Percentiles rank a stretch among this genome's conserved stretches.
Conservation (phyloP, 1,140 invertebrate species). For the Drosophila suzukii region DNA sequence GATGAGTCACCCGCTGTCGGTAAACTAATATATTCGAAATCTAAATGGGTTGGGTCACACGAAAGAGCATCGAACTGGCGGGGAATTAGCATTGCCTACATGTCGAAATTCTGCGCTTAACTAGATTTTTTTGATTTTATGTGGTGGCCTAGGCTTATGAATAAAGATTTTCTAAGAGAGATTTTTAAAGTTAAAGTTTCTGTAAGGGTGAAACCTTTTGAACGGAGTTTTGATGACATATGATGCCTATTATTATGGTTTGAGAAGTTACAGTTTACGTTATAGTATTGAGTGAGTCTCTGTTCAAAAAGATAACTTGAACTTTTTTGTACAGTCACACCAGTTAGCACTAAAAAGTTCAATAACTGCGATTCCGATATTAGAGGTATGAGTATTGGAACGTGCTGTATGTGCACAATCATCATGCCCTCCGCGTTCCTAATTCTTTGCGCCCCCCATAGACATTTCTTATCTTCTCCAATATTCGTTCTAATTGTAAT, state of each 20-base stretch:
- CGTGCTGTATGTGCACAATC: constrained; percentile 30
- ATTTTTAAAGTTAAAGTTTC: no score
- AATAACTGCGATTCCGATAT: constrained; percentile 24
- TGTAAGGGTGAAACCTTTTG: no score
- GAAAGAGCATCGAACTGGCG: constrained; percentile 11
- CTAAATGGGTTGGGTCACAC: constrained; percentile 4
- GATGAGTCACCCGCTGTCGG: constrained; percentile 23
- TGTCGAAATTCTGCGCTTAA: neutral
- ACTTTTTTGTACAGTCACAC: constrained; percentile 21
- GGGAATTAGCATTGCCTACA: constrained; percentile 7
- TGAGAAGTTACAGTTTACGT: neutral
- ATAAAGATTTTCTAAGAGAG: no score
- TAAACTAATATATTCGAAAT: constrained; percentile 20
- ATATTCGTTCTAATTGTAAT: constrained; percentile 36
- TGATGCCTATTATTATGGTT: neutral
- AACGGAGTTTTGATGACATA: no score
- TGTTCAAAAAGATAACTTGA: constrained; percentile 7
- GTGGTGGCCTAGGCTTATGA: no score
- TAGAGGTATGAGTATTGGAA: constrained; percentile 1
- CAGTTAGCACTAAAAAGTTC: neutral
- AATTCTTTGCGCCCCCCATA: constrained; percentile 7
- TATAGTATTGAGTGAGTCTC: neutral
- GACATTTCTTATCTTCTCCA: constrained; percentile 20
- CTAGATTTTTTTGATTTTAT: neutral
- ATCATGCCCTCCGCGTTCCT: neutral